Evolutionary conservation across 2,888 invertebrate species (phyloP), one percentile per base, ranked within the genome.

Genomic region (Orthonevra nobilis): DNA sequence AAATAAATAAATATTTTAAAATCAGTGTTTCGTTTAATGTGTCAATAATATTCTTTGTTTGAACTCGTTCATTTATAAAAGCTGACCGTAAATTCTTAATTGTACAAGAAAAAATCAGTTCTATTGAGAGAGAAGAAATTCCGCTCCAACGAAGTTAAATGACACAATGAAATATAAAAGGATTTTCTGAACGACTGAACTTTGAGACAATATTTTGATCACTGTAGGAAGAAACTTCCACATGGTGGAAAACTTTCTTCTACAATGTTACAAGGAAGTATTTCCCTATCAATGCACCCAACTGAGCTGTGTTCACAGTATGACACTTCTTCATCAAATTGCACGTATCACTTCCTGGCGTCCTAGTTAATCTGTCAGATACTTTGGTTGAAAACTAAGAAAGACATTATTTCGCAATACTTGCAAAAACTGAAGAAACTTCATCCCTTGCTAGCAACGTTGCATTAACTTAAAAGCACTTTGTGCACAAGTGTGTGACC

Each of bases 321-420:
- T 66, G 44, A 44, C 14, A 38, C 30, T 60, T 66, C 60, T 40
- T 23, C 12, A 61, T 68, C 32, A 56, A 68, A 61, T 40, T 48
- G 61, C 61, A 38, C 68, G 54, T 46, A 61, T 61, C 40, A 48
- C 74, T 68, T 74, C 61, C 54, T 54, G 73, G 44, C 38, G 50
- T 58, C 66, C 46, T 60, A 17, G 42, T 32, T 44, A 73, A 52
- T 52, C 52, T 68, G 46, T 68, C 60, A 54, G 61, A 74, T 52
- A 61, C 52, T 60, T 74, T 26, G 48, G 52, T 58, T 64, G 15
- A 0, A 10, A 40, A 26, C 2, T 17, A 28, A 17, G 20, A 32
- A 20, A 40, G n/a, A 48, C 30, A 20, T 23, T 40, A 36, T 14
- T 38, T 44, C 6, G 6, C 20, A 15, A 2, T 2, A 34, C 28